These are phyloP conservation scores for Perodicticus potto DNA, from an alignment of 2,797 vertebrate species.

Conservation along the genomic window DNA sequence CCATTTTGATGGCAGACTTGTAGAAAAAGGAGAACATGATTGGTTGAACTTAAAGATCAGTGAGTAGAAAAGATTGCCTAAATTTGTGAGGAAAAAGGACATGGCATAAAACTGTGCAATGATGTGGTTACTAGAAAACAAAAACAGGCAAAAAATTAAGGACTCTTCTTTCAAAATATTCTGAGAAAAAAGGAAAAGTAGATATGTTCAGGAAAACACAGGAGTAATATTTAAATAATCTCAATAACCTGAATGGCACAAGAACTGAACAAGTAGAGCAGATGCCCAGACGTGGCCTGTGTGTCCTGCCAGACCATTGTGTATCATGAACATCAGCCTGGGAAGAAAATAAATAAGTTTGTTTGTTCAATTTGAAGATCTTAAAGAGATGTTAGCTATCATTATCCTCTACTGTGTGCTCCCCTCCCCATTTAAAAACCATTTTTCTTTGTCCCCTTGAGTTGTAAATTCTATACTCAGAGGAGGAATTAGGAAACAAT, in stretches of 20 bases:
- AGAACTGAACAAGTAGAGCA: neutral
- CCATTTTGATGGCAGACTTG: slow-evolving; percentile 30
- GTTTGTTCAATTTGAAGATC: neutral
- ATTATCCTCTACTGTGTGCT: neutral
- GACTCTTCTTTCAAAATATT: slow-evolving; percentile 19
- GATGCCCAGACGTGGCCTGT: neutral
- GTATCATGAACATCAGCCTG: neutral
- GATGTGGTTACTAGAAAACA: neutral
- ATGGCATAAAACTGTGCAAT: neutral
- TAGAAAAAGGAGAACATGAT: neutral
- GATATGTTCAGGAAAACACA: neutral
- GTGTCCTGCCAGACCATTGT: neutral
- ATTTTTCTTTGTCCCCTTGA: slow-evolving; percentile 52
- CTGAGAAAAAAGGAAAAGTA: slow-evolving; percentile 44
- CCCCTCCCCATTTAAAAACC: neutral
- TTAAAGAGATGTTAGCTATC: slow-evolving; percentile 8
- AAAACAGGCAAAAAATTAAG: slow-evolving; percentile 40
- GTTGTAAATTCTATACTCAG: slow-evolving; percentile 32
- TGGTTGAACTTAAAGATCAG: neutral
- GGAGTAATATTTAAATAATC: neutral
- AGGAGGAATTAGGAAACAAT: slow-evolving; percentile 58
- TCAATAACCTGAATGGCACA: neutral
- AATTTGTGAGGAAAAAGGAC: neutral
- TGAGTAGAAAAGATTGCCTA: neutral
- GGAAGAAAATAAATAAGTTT: neutral